A percentile compares a stretch with the other conserved stretches of the same genome.
Conservation (phyloP, 2,888 invertebrate species). For the Abrostola tripartita region DNA sequence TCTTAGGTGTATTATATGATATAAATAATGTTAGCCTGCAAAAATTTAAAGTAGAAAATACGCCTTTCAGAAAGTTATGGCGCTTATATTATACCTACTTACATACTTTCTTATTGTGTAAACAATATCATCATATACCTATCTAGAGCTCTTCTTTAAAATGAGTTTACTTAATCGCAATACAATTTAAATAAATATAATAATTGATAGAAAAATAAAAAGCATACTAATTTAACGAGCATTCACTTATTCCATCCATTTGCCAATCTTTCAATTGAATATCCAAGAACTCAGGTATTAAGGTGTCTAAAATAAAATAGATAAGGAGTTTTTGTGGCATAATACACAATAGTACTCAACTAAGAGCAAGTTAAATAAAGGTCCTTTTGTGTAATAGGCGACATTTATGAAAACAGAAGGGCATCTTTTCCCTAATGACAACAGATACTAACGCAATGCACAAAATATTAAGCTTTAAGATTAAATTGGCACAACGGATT, state of each 20-base stretch:
- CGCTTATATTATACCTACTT: too few species aligned
- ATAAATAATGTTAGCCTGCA: too few species aligned
- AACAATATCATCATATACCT: too few species aligned
- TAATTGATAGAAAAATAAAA: slow-evolving; percentile 4
- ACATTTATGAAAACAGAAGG: slow-evolving; percentile 17
- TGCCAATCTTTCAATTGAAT: slow-evolving; percentile 48
- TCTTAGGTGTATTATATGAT: too few species aligned
- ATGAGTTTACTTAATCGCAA: background rate
- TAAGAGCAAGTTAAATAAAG: background rate
- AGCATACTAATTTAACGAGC: slow-evolving; percentile 15
- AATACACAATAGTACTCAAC: slow-evolving; percentile 11
- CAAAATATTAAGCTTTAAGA: background rate
- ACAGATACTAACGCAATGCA: background rate
- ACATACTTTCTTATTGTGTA: too few species aligned
- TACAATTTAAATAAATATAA: background rate
- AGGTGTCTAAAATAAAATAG: too few species aligned
- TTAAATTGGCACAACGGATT: slow-evolving; percentile 52
- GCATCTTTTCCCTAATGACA: slow-evolving; percentile 6
- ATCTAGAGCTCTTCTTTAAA: background rate
- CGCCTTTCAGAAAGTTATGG: too few species aligned
- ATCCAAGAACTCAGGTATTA: slow-evolving; percentile 18
- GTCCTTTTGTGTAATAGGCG: background rate
- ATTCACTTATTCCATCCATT: slow-evolving; percentile 48
- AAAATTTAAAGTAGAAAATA: too few species aligned
- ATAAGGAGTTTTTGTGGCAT: background rate